A percentile compares a stretch with the other conserved stretches of the same genome.
These are phyloP conservation scores for Hephaestus fuliginosus DNA, from an alignment of 2,797 vertebrate species.

Conservation along the genomic window DNA sequence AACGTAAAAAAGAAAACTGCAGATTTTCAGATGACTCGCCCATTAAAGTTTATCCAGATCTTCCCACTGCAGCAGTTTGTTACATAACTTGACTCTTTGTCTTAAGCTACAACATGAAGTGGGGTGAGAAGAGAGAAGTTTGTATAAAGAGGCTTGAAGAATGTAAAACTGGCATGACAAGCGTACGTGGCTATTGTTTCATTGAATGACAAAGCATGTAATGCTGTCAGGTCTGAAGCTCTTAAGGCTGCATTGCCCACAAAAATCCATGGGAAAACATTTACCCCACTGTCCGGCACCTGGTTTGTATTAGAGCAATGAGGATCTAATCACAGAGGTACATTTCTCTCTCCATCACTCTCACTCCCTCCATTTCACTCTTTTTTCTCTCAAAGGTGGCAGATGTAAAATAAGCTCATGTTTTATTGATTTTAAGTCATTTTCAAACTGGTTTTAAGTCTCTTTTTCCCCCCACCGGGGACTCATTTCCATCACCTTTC, in stretches of 20 bases:
- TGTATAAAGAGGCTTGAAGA: slow-evolving; percentile 60
- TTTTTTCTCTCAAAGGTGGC: slow-evolving; percentile 39
- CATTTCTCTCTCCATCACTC: slow-evolving; percentile 66
- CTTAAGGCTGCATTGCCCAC: slow-evolving; percentile 70
- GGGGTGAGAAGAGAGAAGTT: slow-evolving; percentile 20
- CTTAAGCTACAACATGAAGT: slow-evolving; percentile 11
- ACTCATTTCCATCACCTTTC: slow-evolving; percentile 35
- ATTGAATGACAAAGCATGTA: slow-evolving; percentile 86
- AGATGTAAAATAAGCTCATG: slow-evolving; percentile 53
- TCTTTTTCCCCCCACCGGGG: slow-evolving; percentile 15
- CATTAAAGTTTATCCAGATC: slow-evolving; percentile 17
- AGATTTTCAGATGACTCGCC: slow-evolving; percentile 16
- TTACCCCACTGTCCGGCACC: slow-evolving; percentile 78
- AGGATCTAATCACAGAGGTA: slow-evolving; percentile 75
- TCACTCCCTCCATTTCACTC: slow-evolving; percentile 21
- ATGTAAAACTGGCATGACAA: slow-evolving; percentile 74
- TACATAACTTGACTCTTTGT: slow-evolving; percentile 33
- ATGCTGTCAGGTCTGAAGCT: slow-evolving; percentile 82
- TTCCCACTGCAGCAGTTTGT: slow-evolving; percentile 5
- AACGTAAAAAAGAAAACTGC: not conserved
- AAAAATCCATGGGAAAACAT: slow-evolving; percentile 85
- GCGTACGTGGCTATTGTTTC: slow-evolving; percentile 80
- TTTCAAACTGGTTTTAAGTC: slow-evolving; percentile 23
- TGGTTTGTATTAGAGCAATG: slow-evolving; percentile 82
- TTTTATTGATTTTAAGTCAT: slow-evolving; percentile 47